Conservation (phyloP, 2,113 vertebrate species). For the Scophthalmus maximus region DNA sequence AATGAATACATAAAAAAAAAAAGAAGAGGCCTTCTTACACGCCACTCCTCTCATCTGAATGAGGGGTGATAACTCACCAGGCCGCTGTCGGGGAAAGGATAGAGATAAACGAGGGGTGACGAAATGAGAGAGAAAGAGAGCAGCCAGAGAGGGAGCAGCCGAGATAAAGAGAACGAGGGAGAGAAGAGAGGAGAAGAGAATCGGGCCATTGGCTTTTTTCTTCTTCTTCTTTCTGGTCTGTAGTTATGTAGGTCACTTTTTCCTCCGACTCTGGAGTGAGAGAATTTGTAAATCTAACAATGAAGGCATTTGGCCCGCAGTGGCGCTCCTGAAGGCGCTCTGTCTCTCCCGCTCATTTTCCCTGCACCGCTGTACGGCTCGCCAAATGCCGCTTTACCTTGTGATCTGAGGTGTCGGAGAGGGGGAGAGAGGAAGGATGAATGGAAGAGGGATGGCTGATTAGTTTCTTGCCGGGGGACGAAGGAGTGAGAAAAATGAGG, state of each 20-base stretch:
- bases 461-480: conserved; percentile 34
- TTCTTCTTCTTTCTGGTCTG: conserved; percentile 82
- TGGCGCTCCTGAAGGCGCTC: conserved; percentile 72
- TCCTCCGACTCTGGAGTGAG: conserved; percentile 80
- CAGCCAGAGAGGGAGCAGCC: conserved; percentile 49
- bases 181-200: conserved; percentile 75
- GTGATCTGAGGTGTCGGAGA: conserved; percentile 45
- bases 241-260: conserved; percentile 92
- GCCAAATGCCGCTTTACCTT: conserved; percentile 38
- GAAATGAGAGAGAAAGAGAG: conserved; percentile 75
- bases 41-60: conserved; percentile 80
- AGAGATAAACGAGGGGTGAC: conserved; percentile 70
- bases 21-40: conserved; percentile 25
- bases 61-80: conserved; percentile 80
- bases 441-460: conserved; percentile 28
- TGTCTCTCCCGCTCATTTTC: conserved; percentile 68
- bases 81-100: conserved; percentile 72
- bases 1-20: no score
- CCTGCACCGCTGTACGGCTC: conserved; percentile 59
- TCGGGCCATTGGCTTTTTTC: conserved; percentile 80
- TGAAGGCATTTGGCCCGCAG: conserved; percentile 82
- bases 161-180: conserved; percentile 43
- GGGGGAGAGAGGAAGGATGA: conserved; percentile 24
- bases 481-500: conserved; percentile 14
- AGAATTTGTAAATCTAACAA: conserved; percentile 89